A percentile compares a stretch with the other conserved stretches of the same genome.
phyloP scores from a whole-genome alignment of 1,140 invertebrate species.

The Hesperophylax magnus region DNA sequence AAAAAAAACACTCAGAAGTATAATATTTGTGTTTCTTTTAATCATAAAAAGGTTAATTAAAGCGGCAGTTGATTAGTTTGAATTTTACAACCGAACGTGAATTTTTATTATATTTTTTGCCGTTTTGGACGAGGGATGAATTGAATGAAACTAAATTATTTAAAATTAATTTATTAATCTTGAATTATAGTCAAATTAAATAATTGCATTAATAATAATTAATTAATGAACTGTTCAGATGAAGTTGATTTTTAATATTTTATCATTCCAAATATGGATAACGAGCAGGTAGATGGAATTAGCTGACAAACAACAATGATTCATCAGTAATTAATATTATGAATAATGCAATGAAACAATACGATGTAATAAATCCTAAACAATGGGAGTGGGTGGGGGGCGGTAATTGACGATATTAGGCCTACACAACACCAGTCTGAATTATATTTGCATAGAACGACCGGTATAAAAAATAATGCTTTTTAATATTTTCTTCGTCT shows the following conservation, averaged over 20 bases:
- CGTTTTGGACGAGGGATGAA: constrained; percentile 16
- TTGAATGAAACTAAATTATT: neutral
- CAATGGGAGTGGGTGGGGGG: constrained; percentile 20
- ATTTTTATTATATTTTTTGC: neutral
- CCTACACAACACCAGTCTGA: constrained; percentile 38
- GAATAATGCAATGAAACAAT: no score
- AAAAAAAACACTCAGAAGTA: constrained; percentile 30
- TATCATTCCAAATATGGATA: no score
- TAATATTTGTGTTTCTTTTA: constrained; percentile 38
- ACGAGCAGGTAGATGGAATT: no score
- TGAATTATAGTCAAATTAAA: no score
- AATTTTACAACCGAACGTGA: constrained; percentile 13
- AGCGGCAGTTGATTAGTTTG: constrained; percentile 17
- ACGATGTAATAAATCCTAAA: neutral
- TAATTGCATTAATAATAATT: no score
- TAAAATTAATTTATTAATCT: neutral
- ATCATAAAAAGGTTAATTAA: constrained; percentile 46
- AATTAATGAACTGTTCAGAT: no score
- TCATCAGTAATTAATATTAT: no score
- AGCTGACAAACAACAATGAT: no score
- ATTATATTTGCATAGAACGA: constrained; percentile 39
- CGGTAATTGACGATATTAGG: constrained; percentile 27
- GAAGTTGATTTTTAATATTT: no score
- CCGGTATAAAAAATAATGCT: constrained; percentile 42
- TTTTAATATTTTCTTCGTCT: constrained; percentile 44